Evolutionary conservation across 53 echinoderm and acorn worm genomes (phyloP), one percentile per base, ranked within the genome.

Genomic region (Pentamera pediparva): DNA sequence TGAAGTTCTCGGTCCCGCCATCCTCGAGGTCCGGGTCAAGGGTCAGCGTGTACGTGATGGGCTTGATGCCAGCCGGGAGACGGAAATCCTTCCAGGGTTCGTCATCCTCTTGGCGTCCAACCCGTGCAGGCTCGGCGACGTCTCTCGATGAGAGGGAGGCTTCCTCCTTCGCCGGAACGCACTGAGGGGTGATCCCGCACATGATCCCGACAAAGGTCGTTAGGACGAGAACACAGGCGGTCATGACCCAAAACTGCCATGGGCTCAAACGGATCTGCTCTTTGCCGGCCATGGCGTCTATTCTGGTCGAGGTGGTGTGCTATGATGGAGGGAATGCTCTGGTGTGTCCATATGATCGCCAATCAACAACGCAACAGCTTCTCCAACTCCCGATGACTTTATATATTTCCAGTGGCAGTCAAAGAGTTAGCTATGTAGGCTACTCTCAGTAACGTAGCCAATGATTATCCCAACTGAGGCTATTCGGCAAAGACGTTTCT

Each of bases 21-120:
- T 28, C 39, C 12, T 50, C 48, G 38, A 93, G 82, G 63, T 93
- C 78, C 5, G 96, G 96, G 54, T 85, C 73, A 17, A 96, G 76
- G 5, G 72, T 70, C n/a, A 96, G 78, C 5, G 55, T 53, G 65
- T 91, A 96, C 49, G 83, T 87, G 17, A 61, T 74, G 0, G 96
- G 91, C 63, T 65, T 64, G 31, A 96, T 59, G 31, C 70, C 69
- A 4, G 29, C 12, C 1, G 95, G 95, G 7, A 95, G 84, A n/a
- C 95, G 82, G 13, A 95, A 67, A 4, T 84, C 59, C 39, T 88
- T 73, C 85, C 87, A 90, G 6, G 55, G 37, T 5, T 15, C 26
- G 4, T 32, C 49, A 8, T 28, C 50, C 45, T 20, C 19, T 47
- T 49, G 53, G 25, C 75, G 37, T 2, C 54, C 41, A 35, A 27